A percentile compares a stretch with the other conserved stretches of the same genome.
These are phyloP conservation scores for Helarctos malayanus DNA, from an alignment of 2,797 vertebrate species.

Conservation along the genomic window DNA sequence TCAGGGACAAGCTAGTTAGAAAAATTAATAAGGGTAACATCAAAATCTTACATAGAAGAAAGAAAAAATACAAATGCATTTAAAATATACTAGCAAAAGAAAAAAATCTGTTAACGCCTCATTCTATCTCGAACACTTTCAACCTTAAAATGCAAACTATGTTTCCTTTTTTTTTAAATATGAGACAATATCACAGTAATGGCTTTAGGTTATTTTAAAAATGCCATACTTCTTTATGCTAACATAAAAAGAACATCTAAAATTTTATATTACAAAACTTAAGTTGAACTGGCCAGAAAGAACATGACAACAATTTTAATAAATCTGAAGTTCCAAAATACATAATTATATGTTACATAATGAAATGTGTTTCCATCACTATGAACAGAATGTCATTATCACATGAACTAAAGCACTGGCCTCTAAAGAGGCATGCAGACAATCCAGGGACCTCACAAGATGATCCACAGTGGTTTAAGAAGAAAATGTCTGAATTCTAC, in stretches of 20 bases:
- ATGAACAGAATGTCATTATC: background rate
- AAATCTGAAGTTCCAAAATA: background rate
- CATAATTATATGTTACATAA: background rate
- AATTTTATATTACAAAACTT: conserved; percentile 22
- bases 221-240: background rate
- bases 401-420: background rate
- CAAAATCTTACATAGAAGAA: background rate
- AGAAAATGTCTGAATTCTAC: background rate
- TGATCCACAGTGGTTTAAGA: background rate
- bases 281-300: background rate
- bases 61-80: background rate
- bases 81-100: background rate
- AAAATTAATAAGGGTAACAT: conserved; percentile 19
- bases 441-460: background rate
- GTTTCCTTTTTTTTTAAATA: background rate
- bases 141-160: background rate
- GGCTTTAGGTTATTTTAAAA: conserved; percentile 7
- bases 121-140: conserved; percentile 7
- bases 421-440: background rate
- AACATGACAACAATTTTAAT: background rate
- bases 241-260: background rate
- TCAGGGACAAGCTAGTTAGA: background rate
- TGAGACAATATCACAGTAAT: background rate
- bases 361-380: background rate
- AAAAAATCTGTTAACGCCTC: background rate